Evolutionary conservation across 2,888 invertebrate genomes (phyloP), one percentile per base, ranked within the genome.

Genomic region (Plagodis pulveraria): DNA sequence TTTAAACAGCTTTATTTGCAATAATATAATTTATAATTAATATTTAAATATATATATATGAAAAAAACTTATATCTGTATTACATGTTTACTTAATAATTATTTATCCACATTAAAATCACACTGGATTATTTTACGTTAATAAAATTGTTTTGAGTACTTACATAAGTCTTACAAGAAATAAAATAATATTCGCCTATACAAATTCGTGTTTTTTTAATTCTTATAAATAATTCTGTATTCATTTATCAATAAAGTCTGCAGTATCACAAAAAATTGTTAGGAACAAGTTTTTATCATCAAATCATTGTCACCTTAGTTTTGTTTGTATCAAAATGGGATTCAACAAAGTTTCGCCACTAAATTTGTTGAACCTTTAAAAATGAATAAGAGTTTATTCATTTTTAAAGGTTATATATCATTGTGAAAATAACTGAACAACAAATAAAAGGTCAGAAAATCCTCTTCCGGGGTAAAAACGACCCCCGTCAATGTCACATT

Each of bases 171-270:
- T 84, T 86, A 86, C 86, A 88, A 87, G 85, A 83, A 87, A 87
- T 85, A 65, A 71, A 80, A 87, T 84, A 89, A 87, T 89, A 90
- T 89, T 89, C 89, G 89, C 89, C 89, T 89, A 83, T 83, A 86
- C 22, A 1, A 2, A 66, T 73, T 66, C 60, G 51, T 59, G 65
- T 76, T 84, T 41, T 22, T 22, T n/a, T n/a, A n/a, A n/a, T n/a
- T n/a, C n/a, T n/a, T 22, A 22, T 4, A 22, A 22, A 2, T 22
- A 22, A 22, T 22, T 22, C 22, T 22, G 22, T 22, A 22, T 22
- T 22, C 22, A 22, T 22, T 22, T 22, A 22, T 22, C 22, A 1
- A 22, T 22, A 22, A 1, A 22, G 4, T 22, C 22, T 22, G n/a
- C n/a, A n/a, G n/a, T n/a, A n/a, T n/a, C n/a, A n/a, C n/a, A n/a